Evolutionary conservation across 2,113 vertebrate species (phyloP), one percentile per base, ranked within the genome.

Genomic region (Geococcyx californianus): DNA sequence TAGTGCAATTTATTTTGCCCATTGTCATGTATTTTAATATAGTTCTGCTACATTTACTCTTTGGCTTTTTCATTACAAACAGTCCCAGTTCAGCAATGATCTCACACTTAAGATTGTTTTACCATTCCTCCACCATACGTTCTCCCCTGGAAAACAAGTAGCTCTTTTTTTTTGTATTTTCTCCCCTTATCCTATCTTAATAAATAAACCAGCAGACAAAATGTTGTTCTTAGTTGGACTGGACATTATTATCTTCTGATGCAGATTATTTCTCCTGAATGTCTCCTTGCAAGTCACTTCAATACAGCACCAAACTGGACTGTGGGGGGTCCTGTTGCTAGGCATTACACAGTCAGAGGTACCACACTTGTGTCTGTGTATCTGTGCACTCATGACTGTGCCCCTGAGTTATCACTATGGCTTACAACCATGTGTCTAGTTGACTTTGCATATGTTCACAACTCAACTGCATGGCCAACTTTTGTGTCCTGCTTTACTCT

Each of bases 191-290:
- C 78, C 21, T 69, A 77, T 70, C 89, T 92, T 88, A 94, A 85
- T 88, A 95, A 95, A 85, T 83, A 95, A 94, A 60, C 64, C 52
- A 82, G 34, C 62, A 87, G 55, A 90, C 47, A 93, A 92, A 87
- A 72, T 85, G 67, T 84, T 87, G 33, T 74, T 92, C 64, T 40
- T 96, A 91, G 95, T 92, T 93, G 77, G 73, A 91, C 40, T 66
- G 73, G 85, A 94, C 24, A 3, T 89, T 92, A 92, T 80, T 94
- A 89, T 81, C 34, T 74, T 85, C 52, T 89, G 62, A 89, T 92
- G 80, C 91, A 96, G 94, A 95, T 95, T 64, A 84, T 68, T 42
- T 75, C 66, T 82, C 93, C 45, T 81, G 64, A 63, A 84, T 34
- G 8, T 73, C 55, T 91, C 34, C 6, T 36, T 24, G 56, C 66